Percentiles rank a stretch among this genome's conserved stretches.
phyloP scores from a whole-genome alignment of 2,797 vertebrate species.

The Gallinago stenura region DNA sequence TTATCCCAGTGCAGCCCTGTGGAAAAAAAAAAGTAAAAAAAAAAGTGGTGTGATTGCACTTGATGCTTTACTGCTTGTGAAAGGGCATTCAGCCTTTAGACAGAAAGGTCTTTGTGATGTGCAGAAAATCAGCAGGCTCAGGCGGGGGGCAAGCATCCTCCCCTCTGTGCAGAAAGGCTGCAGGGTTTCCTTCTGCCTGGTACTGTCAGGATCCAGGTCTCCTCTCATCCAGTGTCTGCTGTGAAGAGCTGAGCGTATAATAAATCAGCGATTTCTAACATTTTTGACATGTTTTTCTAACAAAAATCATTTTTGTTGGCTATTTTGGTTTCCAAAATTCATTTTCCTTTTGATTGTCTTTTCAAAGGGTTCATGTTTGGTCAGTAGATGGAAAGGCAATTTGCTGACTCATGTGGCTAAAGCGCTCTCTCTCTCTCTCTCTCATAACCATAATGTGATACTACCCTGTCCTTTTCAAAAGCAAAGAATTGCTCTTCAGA shows the following conservation, averaged over 20 bases:
- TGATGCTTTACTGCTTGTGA: neutral
- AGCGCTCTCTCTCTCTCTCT: neutral
- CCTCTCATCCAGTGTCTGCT: neutral
- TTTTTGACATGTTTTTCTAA: too few species aligned
- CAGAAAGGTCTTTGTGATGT: neutral
- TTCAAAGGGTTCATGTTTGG: neutral
- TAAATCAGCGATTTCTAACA: neutral
- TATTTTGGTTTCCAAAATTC: neutral
- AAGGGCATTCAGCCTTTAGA: constrained; percentile 4
- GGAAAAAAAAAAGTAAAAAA: neutral
- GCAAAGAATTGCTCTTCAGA: neutral
- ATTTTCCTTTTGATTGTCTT: constrained; percentile 1
- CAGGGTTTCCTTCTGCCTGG: neutral
- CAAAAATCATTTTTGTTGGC: neutral
- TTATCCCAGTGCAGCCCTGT: constrained; percentile 14
- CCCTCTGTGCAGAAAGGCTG: neutral
- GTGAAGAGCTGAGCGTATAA: neutral
- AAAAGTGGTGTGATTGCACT: neutral
- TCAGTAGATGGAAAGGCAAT: neutral
- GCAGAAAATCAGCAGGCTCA: neutral
- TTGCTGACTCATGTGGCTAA: neutral
- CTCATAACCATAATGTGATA: neutral
- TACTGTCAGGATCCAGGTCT: neutral
- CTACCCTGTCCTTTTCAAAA: neutral
- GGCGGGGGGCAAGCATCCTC: neutral